Percentiles rank a stretch among this genome's conserved stretches.
phyloP scores from a whole-genome alignment of 2,888 invertebrate species.

The Lasioglossum vierecki region DNA sequence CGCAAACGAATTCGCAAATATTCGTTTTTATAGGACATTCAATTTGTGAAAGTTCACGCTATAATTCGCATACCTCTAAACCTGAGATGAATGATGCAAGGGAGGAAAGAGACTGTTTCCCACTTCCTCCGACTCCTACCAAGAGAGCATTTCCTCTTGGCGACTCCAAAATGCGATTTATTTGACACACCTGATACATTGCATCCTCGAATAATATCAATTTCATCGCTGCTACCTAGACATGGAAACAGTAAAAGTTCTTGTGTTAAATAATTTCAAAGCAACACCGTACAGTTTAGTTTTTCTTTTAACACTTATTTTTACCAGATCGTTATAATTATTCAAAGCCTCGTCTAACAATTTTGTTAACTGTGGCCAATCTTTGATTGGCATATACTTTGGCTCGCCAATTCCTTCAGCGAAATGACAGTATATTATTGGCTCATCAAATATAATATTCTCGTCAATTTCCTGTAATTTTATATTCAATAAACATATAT shows the following conservation, averaged over 20 bases:
- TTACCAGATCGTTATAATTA: conserved; percentile 93
- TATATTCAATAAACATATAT: background rate
- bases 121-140: conserved; percentile 97
- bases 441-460: conserved; percentile 88
- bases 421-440: conserved; percentile 96
- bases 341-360: conserved; percentile 92
- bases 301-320: background rate
- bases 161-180: conserved; percentile 95
- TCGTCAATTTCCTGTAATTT: conserved; percentile 89
- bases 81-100: conserved; percentile 95
- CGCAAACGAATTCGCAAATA: background rate
- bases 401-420: conserved; percentile 96
- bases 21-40: background rate
- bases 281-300: background rate
- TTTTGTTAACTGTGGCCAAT: conserved; percentile 89
- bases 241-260: background rate
- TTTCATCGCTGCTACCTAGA: conserved; percentile 92
- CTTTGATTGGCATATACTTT: conserved; percentile 92
- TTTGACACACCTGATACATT: conserved; percentile 95
- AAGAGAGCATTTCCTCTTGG: conserved; percentile 96
- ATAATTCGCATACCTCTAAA: conserved; percentile 86
- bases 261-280: background rate
- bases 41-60: background rate
- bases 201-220: conserved; percentile 97
- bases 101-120: conserved; percentile 95